phyloP scores from a whole-genome alignment of 2,888 invertebrate species.

The Lycocerus yunnanus region DNA sequence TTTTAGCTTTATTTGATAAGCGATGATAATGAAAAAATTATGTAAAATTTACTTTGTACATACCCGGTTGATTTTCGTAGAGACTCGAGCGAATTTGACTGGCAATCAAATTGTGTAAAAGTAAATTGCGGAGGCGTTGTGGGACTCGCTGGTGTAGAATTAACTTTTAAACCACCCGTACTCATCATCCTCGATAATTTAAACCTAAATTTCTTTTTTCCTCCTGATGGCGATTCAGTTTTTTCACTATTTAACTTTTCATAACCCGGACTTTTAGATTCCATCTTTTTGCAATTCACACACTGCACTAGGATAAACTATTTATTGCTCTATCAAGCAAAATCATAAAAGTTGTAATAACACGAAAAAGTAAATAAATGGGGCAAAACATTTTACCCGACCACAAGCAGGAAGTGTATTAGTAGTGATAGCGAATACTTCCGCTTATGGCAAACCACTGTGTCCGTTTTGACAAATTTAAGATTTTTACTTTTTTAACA shows the following conservation, averaged over 20 bases:
- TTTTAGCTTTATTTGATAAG: no score
- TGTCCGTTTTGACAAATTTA: constrained; percentile 11
- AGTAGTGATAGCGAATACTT: constrained; percentile 20
- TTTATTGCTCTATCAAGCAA: neutral
- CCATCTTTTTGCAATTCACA: constrained; percentile 33
- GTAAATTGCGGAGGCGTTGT: constrained; percentile 11
- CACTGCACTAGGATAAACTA: neutral
- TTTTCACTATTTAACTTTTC: constrained; percentile 36
- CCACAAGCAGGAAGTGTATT: constrained; percentile 27
- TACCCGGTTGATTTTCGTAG: constrained; percentile 16
- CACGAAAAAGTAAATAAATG: constrained; percentile 6
- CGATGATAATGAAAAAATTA: no score
- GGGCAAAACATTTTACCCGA: neutral
- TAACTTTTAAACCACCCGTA: constrained; percentile 32
- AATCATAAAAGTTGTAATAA: constrained; percentile 13
- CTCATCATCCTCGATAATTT: constrained; percentile 43
- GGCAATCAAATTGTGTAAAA: constrained; percentile 8
- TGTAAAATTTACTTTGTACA: neutral
- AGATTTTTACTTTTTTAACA: neutral
- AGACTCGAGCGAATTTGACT: constrained; percentile 21
- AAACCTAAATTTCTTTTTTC: constrained; percentile 36
- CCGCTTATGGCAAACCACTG: constrained; percentile 26
- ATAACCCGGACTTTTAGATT: constrained; percentile 38
- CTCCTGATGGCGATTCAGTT: constrained; percentile 29
- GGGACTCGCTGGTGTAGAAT: constrained; percentile 23